Evolutionary conservation across 2,888 invertebrate genomes (phyloP), one percentile per base, ranked within the genome.

Genomic region (Mythimna vitellina): DNA sequence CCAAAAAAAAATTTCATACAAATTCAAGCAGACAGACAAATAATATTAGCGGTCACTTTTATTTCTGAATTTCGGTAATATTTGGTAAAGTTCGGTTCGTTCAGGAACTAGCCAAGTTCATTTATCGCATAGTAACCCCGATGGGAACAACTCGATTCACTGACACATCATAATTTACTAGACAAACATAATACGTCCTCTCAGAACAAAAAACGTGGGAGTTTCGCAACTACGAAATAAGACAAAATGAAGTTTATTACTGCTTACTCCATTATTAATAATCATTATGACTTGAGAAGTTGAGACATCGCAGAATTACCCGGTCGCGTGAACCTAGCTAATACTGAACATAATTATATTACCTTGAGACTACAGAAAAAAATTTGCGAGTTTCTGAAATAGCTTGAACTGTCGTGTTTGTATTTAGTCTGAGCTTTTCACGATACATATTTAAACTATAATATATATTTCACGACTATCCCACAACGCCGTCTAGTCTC

Each of bases 181-280:
- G 42, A 73, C 46, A 56, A 12, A 53, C 20, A 68, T 32, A 62
- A 65, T 38, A 60, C 32, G 38, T 46, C 49, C 12, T 25, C 25
- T 10, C 9, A 38, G 3, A 56, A 57, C 46, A 63, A 73, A 76
- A 81, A 74, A 2, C 74, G 79, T 82, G 81, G 54, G 82, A 82
- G 64, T 60, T 60, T 32, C 35, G 8, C 38, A 73, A 57, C 17
- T 32, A 76, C 56, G 17, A 67, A 78, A 78, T 73, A 63, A 76
- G 70, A 77, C 56, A 71, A 66, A 62, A 67, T 71, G 20, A 68
- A 51, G 54, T 70, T 68, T 63, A 68, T 70, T 76, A 80, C 61
- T 42, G 42, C 20, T 77, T 53, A 74, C 54, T 56, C 10, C 29
- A 81, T 80, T 72, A 73, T 70, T 67, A 72, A 65, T 76, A 66